Evolutionary conservation across 64 coral and sea anemone genomes (phyloP), one percentile per base, ranked within the genome.

Genomic region (Actinia equina): DNA sequence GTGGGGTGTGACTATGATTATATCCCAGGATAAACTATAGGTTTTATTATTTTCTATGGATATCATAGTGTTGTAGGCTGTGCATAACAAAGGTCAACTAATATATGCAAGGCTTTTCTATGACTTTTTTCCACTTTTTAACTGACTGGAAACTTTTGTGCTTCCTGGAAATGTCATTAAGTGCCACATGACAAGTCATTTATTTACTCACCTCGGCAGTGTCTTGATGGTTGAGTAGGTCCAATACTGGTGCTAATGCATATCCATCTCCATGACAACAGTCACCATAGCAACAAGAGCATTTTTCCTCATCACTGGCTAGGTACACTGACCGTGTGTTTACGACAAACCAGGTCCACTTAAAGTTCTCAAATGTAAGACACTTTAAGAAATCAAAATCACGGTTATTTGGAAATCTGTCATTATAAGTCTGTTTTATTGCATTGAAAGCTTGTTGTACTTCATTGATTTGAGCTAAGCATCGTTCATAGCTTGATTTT

Each of bases 291-390:
- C 43, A 76, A 89, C n/a, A 52, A 23, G 45, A 56, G 14, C 6
- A 17, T 37, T 37, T 37, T 45, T 80, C 17, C 12, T 22, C 20
- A 49, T 64, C 41, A 82, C 37, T 59, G 17, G 61, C 77, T 49
- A 85, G 86, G 46, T 90, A 96, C 17, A 96, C 94, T 74, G 94
- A 96, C 43, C 94, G 85, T 37, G 94, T 96, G 46, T 96, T 96
- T 3, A 93, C 91, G 26, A 97, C 88, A 93, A 77, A 93, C 94
- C 94, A 97, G 9, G 91, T 90, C 94, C 94, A 97, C 52, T 58
- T 93, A 67, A 88, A 97, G 69, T 85, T 83, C 3, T 97, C 94
- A 76, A 93, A 80, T 53, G 80, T 88, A 13, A 97, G 60, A 7
- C 26, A 43, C 4, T 85, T 71, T 3, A 79, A 13, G 89, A 83